These are phyloP conservation scores for Scolanthus callimorphus DNA, from an alignment of 92 coral and sea anemone genomes.

Conservation along the genomic window DNA sequence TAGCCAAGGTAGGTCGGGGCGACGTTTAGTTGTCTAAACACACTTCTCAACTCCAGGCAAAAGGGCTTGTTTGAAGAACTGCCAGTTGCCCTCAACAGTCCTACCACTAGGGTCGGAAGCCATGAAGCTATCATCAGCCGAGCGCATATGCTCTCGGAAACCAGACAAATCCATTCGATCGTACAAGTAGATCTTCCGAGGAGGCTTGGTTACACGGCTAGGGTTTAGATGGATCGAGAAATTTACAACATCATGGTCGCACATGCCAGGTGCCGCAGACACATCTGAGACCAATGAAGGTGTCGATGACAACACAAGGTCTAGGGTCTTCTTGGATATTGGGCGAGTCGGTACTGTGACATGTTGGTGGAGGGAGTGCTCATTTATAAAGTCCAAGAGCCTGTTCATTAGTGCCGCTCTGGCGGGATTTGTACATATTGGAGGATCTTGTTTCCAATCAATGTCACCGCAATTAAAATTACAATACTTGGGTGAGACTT, in stretches of 20 bases:
- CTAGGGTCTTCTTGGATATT: slow-evolving; percentile 10
- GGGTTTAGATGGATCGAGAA: background rate
- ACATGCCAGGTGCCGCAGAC: slow-evolving; percentile 8
- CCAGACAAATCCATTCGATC: background rate
- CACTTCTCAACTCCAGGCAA: slow-evolving; percentile 3
- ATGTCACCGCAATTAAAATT: slow-evolving; percentile 5
- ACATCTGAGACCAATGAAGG: slow-evolving; percentile 13
- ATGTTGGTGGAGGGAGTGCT: slow-evolving; percentile 9
- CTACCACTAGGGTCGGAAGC: slow-evolving; percentile 11
- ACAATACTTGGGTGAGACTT: background rate
- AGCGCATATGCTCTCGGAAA: background rate
- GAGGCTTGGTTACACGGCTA: background rate
- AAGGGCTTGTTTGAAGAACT: slow-evolving; percentile 14
- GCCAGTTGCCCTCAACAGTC: slow-evolving; percentile 44
- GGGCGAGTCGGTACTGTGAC: slow-evolving; percentile 33
- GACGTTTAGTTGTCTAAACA: slow-evolving; percentile 11
- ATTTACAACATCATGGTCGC: slow-evolving; percentile 14
- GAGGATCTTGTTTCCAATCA: slow-evolving; percentile 9
- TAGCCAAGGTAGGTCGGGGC: slow-evolving; percentile 49
- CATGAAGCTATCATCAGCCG: background rate
- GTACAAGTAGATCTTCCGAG: background rate
- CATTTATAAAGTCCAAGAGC: slow-evolving; percentile 1
- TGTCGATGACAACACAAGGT: slow-evolving; percentile 11
- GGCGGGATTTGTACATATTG: slow-evolving; percentile 1
- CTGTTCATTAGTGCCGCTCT: background rate